These are phyloP conservation scores for Phania funesta DNA, from an alignment of 2,888 invertebrate genomes.

Conservation along the genomic window DNA sequence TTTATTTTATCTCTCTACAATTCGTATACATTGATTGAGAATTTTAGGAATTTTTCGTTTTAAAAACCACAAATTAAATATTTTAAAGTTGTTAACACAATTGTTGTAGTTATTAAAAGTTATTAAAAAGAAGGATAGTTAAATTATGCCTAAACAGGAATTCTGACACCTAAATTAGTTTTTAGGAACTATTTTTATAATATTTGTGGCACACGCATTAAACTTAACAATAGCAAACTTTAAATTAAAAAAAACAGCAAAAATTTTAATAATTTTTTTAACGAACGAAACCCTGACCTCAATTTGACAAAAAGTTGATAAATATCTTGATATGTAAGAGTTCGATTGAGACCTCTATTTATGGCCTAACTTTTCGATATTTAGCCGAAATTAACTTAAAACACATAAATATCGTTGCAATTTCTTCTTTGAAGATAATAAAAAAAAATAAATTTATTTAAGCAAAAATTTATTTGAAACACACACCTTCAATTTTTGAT, in stretches of 20 bases:
- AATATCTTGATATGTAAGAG: no score
- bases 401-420: no score
- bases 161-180: slow-evolving; percentile 45
- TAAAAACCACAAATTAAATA: slow-evolving; percentile 20
- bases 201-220: slow-evolving; percentile 55
- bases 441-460: no score
- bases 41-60: slow-evolving; percentile 32
- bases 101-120: neutral
- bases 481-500: no score
- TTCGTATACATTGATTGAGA: slow-evolving; percentile 62
- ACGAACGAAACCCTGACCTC: no score
- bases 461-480: no score
- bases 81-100: slow-evolving; percentile 6
- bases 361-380: no score
- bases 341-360: no score
- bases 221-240: neutral
- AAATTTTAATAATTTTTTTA: neutral
- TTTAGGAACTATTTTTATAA: slow-evolving; percentile 63
- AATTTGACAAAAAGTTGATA: no score
- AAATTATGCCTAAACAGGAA: slow-evolving; percentile 31
- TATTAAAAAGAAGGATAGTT: slow-evolving; percentile 2
- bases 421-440: no score
- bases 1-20: slow-evolving; percentile 27
- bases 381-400: no score
- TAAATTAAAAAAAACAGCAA: neutral